These are phyloP conservation scores for Desmodus rotundus DNA, from an alignment of 2,113 vertebrate genomes.

Conservation along the genomic window DNA sequence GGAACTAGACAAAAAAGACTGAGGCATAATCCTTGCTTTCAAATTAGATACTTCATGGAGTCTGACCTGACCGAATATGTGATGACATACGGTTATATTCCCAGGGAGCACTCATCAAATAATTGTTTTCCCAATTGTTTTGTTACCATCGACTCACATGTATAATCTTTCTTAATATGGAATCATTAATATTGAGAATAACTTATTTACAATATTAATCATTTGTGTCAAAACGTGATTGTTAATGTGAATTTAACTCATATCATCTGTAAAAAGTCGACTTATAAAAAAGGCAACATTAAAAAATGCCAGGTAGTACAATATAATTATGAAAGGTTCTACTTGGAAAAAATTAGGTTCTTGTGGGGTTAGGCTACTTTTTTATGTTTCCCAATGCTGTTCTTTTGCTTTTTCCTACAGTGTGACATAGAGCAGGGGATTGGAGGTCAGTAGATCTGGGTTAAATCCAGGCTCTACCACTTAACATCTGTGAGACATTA, in stretches of 20 bases:
- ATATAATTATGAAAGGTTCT: background rate
- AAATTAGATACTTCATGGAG: background rate
- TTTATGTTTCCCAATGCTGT: background rate
- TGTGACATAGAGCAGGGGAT: background rate
- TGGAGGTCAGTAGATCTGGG: background rate
- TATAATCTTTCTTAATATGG: background rate
- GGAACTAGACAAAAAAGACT: background rate
- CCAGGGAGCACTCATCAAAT: background rate
- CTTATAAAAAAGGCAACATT: background rate
- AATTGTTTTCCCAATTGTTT: background rate
- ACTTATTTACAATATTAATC: background rate
- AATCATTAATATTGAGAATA: background rate
- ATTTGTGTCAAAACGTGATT: background rate
- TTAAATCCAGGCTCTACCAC: background rate
- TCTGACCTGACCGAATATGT: background rate
- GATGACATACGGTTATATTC: background rate
- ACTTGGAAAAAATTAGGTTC: background rate
- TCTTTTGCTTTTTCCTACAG: background rate
- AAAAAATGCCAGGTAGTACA: background rate
- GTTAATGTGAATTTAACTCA: background rate
- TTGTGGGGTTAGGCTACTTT: background rate
- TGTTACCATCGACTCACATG: background rate
- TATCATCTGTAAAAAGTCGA: background rate
- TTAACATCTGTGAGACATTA: background rate
- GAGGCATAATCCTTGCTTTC: background rate